Evolutionary conservation across 2,797 vertebrate genomes (phyloP).

Genomic region (Chaunax sp.): DNA sequence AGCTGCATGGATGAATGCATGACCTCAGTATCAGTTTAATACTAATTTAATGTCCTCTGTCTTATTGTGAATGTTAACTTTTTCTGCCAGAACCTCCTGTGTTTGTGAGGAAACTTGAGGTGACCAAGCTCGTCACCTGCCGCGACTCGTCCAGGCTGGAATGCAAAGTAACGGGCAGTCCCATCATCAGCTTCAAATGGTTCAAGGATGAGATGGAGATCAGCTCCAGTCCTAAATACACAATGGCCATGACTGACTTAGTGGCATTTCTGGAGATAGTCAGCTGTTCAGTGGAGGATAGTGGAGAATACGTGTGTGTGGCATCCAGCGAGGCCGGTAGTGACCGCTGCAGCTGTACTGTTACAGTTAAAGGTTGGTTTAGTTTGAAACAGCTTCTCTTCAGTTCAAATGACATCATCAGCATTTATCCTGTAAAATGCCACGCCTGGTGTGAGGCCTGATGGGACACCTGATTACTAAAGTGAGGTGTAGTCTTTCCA

Average conservation of each 20-base stretch:
- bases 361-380: conserved; percentile 96
- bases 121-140: conserved; percentile 87
- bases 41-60: conserved; percentile 58
- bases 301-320: conserved; percentile 92
- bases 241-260: conserved; percentile 82
- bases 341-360: conserved; percentile 90
- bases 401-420: conserved; percentile 3
- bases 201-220: conserved; percentile 93
- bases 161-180: conserved; percentile 92
- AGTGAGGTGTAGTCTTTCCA: neutral
- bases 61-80: conserved; percentile 63
- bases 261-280: conserved; percentile 85
- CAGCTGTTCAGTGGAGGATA: conserved; percentile 84
- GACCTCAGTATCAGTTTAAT: conserved; percentile 22
- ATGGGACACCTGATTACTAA: neutral
- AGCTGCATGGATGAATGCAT: conserved; percentile 24
- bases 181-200: conserved; percentile 92
- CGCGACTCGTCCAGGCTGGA: conserved; percentile 85
- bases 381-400: conserved; percentile 1
- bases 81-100: conserved; percentile 87
- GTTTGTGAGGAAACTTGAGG: conserved; percentile 92
- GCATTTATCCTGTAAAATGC: neutral
- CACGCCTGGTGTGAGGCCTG: neutral
- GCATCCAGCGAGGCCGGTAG: conserved; percentile 94
- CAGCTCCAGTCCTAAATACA: conserved; percentile 84